A percentile compares a stretch with the other conserved stretches of the same genome.
Conservation (phyloP, 2,888 invertebrate genomes). For the Camptogramma bilineatum region DNA sequence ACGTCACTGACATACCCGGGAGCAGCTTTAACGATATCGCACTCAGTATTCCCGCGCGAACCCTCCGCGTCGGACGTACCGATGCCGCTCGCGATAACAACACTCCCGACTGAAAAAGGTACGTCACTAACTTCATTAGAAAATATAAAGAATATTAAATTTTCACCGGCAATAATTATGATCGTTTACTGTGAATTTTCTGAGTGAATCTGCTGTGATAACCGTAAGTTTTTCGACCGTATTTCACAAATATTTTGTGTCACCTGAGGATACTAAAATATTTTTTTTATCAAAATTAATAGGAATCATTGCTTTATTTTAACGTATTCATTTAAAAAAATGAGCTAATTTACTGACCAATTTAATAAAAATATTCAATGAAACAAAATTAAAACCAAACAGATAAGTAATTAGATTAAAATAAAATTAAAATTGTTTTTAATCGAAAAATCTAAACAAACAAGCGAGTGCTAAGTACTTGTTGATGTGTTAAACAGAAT, state of each 20-base stretch:
- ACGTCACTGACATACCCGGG: conserved; percentile 13
- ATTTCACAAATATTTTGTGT: not conserved
- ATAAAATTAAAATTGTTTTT: too few species aligned
- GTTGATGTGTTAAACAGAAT: too few species aligned
- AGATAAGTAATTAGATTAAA: too few species aligned
- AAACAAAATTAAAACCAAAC: too few species aligned
- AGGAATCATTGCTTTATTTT: too few species aligned
- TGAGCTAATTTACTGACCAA: too few species aligned
- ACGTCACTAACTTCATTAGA: conserved; percentile 23
- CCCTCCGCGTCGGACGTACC: conserved; percentile 24
- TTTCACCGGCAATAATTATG: not conserved
- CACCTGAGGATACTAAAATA: too few species aligned
- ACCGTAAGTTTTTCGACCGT: not conserved
- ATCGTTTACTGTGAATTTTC: not conserved
- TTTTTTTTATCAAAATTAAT: too few species aligned
- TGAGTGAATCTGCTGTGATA: not conserved
- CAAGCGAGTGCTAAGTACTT: too few species aligned
- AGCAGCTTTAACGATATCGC: not conserved
- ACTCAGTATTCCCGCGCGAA: conserved; percentile 34
- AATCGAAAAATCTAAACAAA: too few species aligned
- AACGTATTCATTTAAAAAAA: too few species aligned
- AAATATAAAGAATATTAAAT: not conserved
- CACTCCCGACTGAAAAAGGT: conserved; percentile 30
- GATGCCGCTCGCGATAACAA: conserved; percentile 15
- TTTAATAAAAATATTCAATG: too few species aligned